Base-by-base conservation (phyloP, 2,797 vertebrate genomes). In the Melopsittacus undulatus region DNA sequence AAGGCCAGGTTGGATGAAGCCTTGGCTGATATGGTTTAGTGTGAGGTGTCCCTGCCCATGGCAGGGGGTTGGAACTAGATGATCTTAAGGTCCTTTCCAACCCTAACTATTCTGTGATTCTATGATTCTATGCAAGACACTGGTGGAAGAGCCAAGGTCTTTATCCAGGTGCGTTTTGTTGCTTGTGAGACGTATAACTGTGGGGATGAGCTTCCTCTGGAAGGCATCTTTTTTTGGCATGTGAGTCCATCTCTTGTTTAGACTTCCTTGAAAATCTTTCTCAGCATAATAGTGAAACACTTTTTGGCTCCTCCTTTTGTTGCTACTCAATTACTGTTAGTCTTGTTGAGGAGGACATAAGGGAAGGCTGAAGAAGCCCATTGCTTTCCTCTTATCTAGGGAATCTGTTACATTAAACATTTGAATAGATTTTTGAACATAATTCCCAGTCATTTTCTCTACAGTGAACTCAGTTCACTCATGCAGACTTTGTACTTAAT, bases 381-480 rank as follows among this genome's bases (percentile, higher is more conserved):
- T 75, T 87, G 84, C 92, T 89, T 93, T 95, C 85, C 45, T 88
- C 61, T 87, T 92, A 94, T 91, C 92, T 38, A 51, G 94, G 91
- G 94, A 96, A 93, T 96, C 87, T 78, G 75, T 92, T 92, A 95
- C 72, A 94, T 92, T 95, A 95, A 96, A 96, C 91, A 96, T 95
- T 62, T 95, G 94, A 96, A 96, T 95, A 90, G 93, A 86, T 94
- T 95, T 95, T 94, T 94, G 68, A 92, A 91, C 19, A 8, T 78
- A 91, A 94, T 97, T 96, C 93, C 87, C 95, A 95, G 87, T 95
- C 64, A 94, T 89, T 96, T 97, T 52, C 92, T 97, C 90, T 92
- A 62, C 87, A 91, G 84, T 92, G 94, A 96, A 94, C 94, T 95
- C 92, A 9, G 90, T 92, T 95, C 93, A 89, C 84, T 96, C n/a